Evolutionary conservation across 2,797 vertebrate species (phyloP).

Genomic region (Pithecia hirsuta): DNA sequence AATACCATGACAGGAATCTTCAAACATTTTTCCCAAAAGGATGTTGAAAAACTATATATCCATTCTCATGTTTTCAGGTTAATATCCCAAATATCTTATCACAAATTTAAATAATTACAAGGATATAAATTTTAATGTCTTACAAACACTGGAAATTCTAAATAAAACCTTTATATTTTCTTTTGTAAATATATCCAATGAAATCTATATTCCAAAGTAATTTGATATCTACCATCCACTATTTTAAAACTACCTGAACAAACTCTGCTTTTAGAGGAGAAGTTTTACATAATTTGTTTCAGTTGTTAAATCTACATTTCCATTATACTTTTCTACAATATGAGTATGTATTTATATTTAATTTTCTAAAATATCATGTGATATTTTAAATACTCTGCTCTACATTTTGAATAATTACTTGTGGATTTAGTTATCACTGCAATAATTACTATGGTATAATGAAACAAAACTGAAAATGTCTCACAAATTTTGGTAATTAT

Average conservation of each 20-base stretch:
- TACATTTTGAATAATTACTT: conserved; percentile 65
- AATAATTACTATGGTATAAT: conserved; percentile 64
- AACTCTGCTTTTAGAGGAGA: background rate
- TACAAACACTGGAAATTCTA: background rate
- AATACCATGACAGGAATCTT: background rate
- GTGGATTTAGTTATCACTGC: conserved; percentile 64
- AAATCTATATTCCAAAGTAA: background rate
- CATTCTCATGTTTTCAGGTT: background rate
- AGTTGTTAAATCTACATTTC: conserved; percentile 61
- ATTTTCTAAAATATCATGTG: conserved; percentile 67
- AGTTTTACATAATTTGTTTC: conserved; percentile 53
- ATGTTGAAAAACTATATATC: background rate
- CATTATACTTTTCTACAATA: conserved; percentile 40
- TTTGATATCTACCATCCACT: background rate
- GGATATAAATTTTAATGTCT: background rate
- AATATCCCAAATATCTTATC: background rate
- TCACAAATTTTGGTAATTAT: conserved; percentile 55
- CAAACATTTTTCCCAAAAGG: background rate
- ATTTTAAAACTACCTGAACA: conserved; percentile 31
- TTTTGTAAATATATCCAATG: background rate
- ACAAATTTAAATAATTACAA: background rate
- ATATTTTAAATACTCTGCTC: conserved; percentile 55
- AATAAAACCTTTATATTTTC: background rate
- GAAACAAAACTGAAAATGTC: conserved; percentile 54
- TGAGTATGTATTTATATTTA: conserved; percentile 53